Evolutionary conservation across 2,797 vertebrate species (phyloP), one percentile per base, ranked within the genome.

Genomic region (Sebastolobus altivelis): DNA sequence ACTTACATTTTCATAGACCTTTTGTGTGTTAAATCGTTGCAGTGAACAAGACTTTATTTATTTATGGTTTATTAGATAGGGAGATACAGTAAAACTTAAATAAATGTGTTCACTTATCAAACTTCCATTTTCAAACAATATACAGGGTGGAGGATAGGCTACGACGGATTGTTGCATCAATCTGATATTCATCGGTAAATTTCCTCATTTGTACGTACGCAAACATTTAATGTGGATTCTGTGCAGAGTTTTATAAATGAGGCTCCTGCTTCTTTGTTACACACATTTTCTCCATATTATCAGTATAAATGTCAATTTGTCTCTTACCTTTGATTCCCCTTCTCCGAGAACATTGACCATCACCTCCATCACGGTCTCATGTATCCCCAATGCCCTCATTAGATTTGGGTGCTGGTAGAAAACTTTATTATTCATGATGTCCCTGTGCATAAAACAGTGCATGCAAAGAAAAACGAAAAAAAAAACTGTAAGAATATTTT

Each of bases 351-450:
- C 98, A 54, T 98, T 98, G 77, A 99, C 98, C 98, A 99, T 99
- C 85, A 99, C 98, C 82, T 99, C 97, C 98, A 99, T 99, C 80
- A 99, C 97, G 0, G 98, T 99, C 90, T 99, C 97, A 29, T 99
- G 98, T 97, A 99, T 99, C 2, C 97, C 97, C 84, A 99, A 88
- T 1, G 96, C 96, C 88, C 97, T 96, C 98, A 99, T 99, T 80
- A 99, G 94, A 90, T 99, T 97, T 10, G 98, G 98, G 81, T 99
- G 98, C 84, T 99, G 98, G 91, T 99, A 99, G 95, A 99, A 99
- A 33, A 99, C 96, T 94, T 97, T 99, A 89, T 99, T 99, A 90
- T 99, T 99, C 97, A 99, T 99, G 75, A 99, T 98, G 83, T 99
- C 97, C 83, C 98, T 99, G 83, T 71, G 69, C 2, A 79, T 18